Evolutionary conservation across 2,113 vertebrate genomes (phyloP), one percentile per base, ranked within the genome.

Genomic region (Leiothrix lutea): DNA sequence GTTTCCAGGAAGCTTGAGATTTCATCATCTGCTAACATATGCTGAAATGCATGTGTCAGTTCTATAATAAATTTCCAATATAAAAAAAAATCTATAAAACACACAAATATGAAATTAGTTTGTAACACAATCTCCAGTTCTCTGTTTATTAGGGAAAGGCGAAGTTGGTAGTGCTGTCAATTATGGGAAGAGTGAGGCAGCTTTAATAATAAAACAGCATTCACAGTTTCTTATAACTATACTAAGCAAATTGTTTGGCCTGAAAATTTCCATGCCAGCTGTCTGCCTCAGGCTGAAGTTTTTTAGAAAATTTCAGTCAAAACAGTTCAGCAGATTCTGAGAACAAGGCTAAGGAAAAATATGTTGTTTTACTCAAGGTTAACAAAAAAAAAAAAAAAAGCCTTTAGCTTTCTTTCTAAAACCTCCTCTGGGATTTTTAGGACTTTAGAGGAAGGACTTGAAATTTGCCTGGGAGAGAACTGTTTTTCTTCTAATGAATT

Each of bases 251-350:
- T 95, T 96, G 94, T 97, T 96, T 95, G 93, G 94, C 90, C 90
- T 96, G 90, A 96, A 96, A 97, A 95, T 84, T 93, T 96, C 92
- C 82, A 84, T 95, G 95, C 93, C 95, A 96, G 95, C 93, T 96
- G 93, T 95, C 96, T 91, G 96, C 96, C 93, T 94, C 81, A 56
- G 96, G 94, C 93, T 95, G 92, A 93, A 86, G 60, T 85, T 94
- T 97, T 95, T 93, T 82, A 78, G 87, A 92, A 92, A 95, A 90
- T 62, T 88, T 96, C 85, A 96, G 92, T 96, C 95, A 96, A 96
- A 96, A 96, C 93, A 90, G 90, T 96, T 96, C 90, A 93, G 86
- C 86, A 90, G 72, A 96, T 95, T 96, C 92, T 67, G 86, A 94
- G 94, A 96, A 94, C 38, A 94, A 96, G 95, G 85, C 67, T 92